These are phyloP conservation scores for Mohoua ochrocephala DNA, from an alignment of 2,113 vertebrate species.

Conservation along the genomic window DNA sequence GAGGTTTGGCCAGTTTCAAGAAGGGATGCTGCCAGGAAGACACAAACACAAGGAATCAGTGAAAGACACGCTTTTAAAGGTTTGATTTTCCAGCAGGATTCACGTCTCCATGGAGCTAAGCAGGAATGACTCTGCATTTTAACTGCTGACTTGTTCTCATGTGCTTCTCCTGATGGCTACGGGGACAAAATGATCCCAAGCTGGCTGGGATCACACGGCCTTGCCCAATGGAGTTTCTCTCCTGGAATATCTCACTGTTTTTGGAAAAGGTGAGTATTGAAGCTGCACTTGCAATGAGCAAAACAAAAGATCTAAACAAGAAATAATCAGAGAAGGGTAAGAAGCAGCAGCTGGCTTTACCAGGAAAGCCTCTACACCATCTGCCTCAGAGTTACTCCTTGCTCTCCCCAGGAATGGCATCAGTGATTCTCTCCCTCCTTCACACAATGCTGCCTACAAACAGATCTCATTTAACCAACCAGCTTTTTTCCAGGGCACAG, in stretches of 20 bases:
- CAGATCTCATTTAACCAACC: neutral
- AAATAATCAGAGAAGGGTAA: neutral
- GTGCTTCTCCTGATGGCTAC: neutral
- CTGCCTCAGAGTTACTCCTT: neutral
- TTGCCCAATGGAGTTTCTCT: neutral
- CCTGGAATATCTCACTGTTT: neutral
- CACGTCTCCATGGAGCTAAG: neutral
- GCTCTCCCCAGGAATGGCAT: neutral
- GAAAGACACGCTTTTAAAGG: neutral
- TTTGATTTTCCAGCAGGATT: neutral
- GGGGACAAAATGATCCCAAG: neutral
- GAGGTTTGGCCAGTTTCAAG: conserved; percentile 96
- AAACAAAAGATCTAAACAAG: neutral
- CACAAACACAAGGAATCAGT: neutral
- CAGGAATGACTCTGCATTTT: neutral
- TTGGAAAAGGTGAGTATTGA: neutral
- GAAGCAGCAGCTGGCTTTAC: neutral
- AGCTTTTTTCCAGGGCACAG: neutral
- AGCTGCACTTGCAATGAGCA: neutral
- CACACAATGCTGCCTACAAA: neutral
- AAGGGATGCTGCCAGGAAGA: conserved; percentile 87
- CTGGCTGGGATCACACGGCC: neutral
- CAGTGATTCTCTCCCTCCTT: neutral
- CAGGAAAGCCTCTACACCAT: neutral
- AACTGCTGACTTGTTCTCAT: neutral